These are phyloP conservation scores for Gryllus longicercus DNA, from an alignment of 2,888 invertebrate species.

Conservation along the genomic window DNA sequence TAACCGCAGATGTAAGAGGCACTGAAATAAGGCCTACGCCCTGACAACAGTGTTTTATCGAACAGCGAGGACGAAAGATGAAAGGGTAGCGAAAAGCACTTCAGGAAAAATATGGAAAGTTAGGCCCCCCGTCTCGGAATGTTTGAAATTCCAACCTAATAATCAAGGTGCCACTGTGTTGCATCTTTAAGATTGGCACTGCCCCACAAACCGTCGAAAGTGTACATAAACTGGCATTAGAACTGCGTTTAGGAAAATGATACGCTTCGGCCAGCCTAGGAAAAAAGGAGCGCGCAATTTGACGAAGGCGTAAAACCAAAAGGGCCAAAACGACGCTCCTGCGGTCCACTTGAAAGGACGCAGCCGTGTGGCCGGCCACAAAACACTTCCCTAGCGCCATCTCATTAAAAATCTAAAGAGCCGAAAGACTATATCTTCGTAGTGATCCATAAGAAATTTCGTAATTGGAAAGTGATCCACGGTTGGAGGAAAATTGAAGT, in stretches of 20 bases:
- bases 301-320: neutral
- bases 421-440: neutral
- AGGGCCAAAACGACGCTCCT: neutral
- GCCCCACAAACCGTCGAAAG: neutral
- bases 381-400: neutral
- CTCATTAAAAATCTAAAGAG: conserved; percentile 4
- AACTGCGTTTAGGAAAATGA: conserved; percentile 10
- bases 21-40: too few relatives aligned
- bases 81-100: neutral
- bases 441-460: neutral
- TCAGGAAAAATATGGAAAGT: neutral
- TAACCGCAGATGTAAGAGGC: too few relatives aligned
- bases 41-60: too few relatives aligned
- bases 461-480: conserved; percentile 9
- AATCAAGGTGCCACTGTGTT: conserved; percentile 17
- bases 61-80: neutral
- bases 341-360: neutral
- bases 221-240: conserved; percentile 17
- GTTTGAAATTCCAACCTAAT: neutral
- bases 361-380: too few relatives aligned
- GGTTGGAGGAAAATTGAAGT: conserved; percentile 9
- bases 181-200: neutral
- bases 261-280: neutral
- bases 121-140: neutral
- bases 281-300: neutral